A percentile compares a stretch with the other conserved stretches of the same genome.
phyloP scores from a whole-genome alignment of 1,140 invertebrate genomes.

The Drosophila athabasca region DNA sequence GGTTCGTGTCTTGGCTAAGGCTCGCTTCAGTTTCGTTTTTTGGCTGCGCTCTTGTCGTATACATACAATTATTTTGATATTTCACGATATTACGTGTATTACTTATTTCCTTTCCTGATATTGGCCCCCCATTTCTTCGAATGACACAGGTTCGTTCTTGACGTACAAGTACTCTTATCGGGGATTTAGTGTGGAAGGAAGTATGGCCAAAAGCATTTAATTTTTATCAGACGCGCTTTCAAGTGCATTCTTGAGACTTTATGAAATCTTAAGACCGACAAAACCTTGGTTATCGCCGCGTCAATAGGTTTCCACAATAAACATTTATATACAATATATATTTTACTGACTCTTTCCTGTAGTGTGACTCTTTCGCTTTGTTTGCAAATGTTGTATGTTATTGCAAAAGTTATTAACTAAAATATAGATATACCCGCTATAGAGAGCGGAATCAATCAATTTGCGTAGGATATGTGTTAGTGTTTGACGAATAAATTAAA shows the following conservation, averaged over 20 bases:
- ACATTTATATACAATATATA: neutral
- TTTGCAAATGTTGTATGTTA: slow-evolving; percentile 64
- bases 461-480: slow-evolving; percentile 23
- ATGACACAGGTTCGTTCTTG: slow-evolving; percentile 21
- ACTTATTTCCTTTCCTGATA: slow-evolving; percentile 19
- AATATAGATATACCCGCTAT: slow-evolving; percentile 10
- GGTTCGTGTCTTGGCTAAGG: slow-evolving; percentile 36
- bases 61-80: neutral
- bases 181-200: slow-evolving; percentile 27
- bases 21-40: slow-evolving; percentile 4
- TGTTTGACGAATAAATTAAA: slow-evolving; percentile 17
- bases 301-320: neutral
- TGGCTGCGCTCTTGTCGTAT: neutral
- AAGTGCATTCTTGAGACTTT: slow-evolving; percentile 10
- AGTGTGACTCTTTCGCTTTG: slow-evolving; percentile 20
- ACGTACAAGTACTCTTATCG: slow-evolving; percentile 28
- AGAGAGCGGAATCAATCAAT: slow-evolving; percentile 22
- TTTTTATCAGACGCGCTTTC: slow-evolving; percentile 25
- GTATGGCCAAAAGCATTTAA: slow-evolving; percentile 26
- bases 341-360: slow-evolving; percentile 9
- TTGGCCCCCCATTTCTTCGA: neutral
- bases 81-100: slow-evolving; percentile 19
- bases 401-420: slow-evolving; percentile 59
- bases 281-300: slow-evolving; percentile 14
- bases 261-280: neutral